Percentiles rank a stretch among this genome's conserved stretches.
These are phyloP conservation scores for Diorhabda sublineata DNA, from an alignment of 1,140 invertebrate species.

Conservation along the genomic window DNA sequence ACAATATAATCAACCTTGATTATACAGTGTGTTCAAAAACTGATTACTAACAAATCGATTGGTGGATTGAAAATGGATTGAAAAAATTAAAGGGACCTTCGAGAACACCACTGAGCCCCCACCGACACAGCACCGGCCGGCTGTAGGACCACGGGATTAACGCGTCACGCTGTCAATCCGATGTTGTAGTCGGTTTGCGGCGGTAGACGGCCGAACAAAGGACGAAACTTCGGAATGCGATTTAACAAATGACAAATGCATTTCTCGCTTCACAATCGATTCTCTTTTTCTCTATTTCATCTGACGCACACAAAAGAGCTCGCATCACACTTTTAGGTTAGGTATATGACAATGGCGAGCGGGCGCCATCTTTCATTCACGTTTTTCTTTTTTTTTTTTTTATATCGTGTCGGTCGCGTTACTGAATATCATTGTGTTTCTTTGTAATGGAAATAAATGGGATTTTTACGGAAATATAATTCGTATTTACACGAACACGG, in stretches of 20 bases:
- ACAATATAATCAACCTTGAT: too few species aligned
- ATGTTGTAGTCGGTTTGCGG: background rate
- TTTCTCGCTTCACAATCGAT: conserved; percentile 5
- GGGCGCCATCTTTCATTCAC: conserved; percentile 14
- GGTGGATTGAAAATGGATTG: too few species aligned
- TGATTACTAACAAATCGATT: too few species aligned
- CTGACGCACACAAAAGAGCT: background rate
- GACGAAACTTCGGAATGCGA: conserved; percentile 16
- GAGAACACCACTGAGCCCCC: conserved; percentile 12
- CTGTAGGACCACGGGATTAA: conserved; percentile 13
- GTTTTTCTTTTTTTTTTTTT: conserved; percentile 4
- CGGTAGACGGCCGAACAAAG: conserved; percentile 9
- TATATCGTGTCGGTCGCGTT: background rate
- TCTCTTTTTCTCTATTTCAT: background rate
- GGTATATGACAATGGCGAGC: conserved; percentile 1
- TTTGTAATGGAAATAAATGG: conserved; percentile 12
- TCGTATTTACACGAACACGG: background rate
- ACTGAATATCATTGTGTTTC: conserved; percentile 1
- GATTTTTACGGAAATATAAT: conserved; percentile 8
- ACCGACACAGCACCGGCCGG: conserved; percentile 11
- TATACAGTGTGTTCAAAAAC: too few species aligned
- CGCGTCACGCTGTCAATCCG: conserved; percentile 16
- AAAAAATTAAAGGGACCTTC: too few species aligned
- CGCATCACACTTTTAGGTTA: conserved; percentile 3
- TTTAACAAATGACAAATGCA: conserved; percentile 21